Base-by-base conservation (phyloP, 2,888 invertebrate species). In the Acrobeloides nanus region DNA sequence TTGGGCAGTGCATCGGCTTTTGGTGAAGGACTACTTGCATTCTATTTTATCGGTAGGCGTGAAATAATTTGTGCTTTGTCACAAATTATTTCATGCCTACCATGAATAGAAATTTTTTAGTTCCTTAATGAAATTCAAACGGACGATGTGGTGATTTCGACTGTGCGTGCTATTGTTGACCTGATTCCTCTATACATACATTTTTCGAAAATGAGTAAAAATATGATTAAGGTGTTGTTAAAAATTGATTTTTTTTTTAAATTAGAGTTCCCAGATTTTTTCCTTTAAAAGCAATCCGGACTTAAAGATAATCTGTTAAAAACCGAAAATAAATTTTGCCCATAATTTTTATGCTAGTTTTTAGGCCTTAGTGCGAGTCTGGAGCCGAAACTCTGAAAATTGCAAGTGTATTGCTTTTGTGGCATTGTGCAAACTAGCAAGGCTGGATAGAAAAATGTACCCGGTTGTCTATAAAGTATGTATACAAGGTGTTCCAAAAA, bases 341-440 rank as follows among this genome's bases (percentile, higher is more conserved):
- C n/a, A n/a, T n/a, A n/a, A n/a, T n/a, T n/a, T n/a, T n/a, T n/a
- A 42, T 2, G 37, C 33, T 46, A 20, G 2, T 32, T 33, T 45
- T 2, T 32, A 61, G 62, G 47, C 53, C 12, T 43, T 67, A 17
- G 53, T 59, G 5, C 46, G 50, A 48, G 42, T 66, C 21, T 71
- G 71, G 71, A 64, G 66, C 29, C 55, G 66, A 2, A 64, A 66
- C 46, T 60, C 61, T 18, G 52, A 66, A 27, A 58, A 66, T 24
- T 58, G 60, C 23, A 61, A 68, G 7, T 46, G 61, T 4, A 48
- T 61, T 12, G 66, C 71, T 7, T 72, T 65, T 43, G 51, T 66
- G n/a, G 63, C 42, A 8, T 27, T 60, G 17, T 51, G 45, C 43
- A 58, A 54, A 25, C 29, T 59, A 3, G 46, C 41, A 20, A 48